These are phyloP conservation scores for Ctena decussata DNA, from an alignment of 2,888 invertebrate species.

Conservation along the genomic window DNA sequence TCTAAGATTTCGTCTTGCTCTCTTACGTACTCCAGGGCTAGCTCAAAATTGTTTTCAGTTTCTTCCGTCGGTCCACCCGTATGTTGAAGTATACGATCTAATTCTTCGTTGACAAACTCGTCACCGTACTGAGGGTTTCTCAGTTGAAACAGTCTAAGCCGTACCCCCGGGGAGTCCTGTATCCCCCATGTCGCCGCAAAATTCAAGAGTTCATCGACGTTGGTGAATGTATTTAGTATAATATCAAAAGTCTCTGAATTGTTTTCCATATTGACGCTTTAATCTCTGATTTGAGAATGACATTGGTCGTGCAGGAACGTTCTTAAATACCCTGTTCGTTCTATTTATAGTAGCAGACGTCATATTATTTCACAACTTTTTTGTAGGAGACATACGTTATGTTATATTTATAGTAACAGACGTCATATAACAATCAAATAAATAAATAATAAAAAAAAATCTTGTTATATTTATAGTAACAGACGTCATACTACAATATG, in stretches of 20 bases:
- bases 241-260: not conserved
- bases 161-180: constrained; percentile 8
- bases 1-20: constrained; percentile 16
- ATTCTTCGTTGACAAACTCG: no score
- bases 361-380: no score
- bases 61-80: not conserved
- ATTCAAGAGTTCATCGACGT: constrained; percentile 27
- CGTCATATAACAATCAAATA: no score
- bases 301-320: not conserved
- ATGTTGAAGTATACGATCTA: not conserved
- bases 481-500: no score
- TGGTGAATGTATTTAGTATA: constrained; percentile 14
- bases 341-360: no score
- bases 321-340: constrained; percentile 27
- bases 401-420: no score
- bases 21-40: no score
- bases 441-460: no score
- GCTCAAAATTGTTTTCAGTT: not conserved
- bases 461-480: no score
- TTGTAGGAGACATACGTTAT: no score
- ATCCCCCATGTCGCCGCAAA: constrained; percentile 22
- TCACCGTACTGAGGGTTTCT: not conserved
- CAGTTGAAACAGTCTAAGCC: constrained; percentile 18
- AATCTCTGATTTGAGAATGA: constrained; percentile 23
- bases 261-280: constrained; percentile 24